phyloP scores from a whole-genome alignment of 2,113 vertebrate species.

The Perca schrenkii region DNA sequence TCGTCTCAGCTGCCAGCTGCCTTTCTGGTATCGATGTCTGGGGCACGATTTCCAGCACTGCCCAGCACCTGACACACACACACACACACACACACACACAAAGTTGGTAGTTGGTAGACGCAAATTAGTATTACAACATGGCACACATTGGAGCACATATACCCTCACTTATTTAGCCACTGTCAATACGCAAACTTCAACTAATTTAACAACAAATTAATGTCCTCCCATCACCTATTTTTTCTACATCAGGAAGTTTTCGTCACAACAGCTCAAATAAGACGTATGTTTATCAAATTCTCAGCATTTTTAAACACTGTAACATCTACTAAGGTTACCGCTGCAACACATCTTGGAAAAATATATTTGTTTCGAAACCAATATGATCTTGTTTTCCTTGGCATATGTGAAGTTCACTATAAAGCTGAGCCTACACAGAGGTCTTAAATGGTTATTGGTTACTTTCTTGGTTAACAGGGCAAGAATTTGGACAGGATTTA shows the following conservation, averaged over 20 bases:
- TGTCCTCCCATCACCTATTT: background rate
- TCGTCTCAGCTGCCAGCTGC: constrained; percentile 24
- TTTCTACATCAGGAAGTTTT: background rate
- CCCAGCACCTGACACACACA: constrained; percentile 81
- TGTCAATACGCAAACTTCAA: background rate
- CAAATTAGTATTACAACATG: background rate
- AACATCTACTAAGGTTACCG: background rate
- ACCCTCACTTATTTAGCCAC: background rate
- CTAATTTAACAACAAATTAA: background rate
- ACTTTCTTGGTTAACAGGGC: too few species aligned
- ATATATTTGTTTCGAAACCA: background rate
- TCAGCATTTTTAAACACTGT: background rate
- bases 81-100: background rate
- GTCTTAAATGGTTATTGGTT: background rate
- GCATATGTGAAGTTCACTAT: background rate
- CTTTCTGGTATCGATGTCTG: constrained; percentile 74
- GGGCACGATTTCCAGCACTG: constrained; percentile 83
- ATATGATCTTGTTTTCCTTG: background rate
- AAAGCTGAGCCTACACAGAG: background rate
- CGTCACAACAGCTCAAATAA: background rate
- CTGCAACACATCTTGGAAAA: background rate
- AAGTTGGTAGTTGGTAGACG: background rate
- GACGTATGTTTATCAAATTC: background rate
- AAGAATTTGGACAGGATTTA: too few species aligned
- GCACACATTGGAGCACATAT: background rate